Evolutionary conservation across 2,888 invertebrate species (phyloP).

Genomic region (Lordiphosa fenestrarum): DNA sequence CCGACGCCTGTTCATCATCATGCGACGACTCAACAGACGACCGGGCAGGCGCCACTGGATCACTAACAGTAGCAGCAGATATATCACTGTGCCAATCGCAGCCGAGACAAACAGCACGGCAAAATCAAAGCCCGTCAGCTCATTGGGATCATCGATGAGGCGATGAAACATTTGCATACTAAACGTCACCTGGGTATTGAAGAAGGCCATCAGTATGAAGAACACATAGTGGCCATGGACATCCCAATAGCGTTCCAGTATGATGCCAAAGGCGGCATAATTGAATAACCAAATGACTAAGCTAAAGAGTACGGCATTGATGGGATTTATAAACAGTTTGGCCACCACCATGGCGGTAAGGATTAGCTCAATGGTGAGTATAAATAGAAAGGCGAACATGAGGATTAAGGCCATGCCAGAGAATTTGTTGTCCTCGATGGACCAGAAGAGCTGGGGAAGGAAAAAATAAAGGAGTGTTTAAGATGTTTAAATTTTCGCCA

Average conservation of each 20-base stretch:
- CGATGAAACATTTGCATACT: conserved; percentile 53
- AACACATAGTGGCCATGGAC: conserved; percentile 32
- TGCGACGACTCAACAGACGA: conserved; percentile 37
- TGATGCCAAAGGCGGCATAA: conserved; percentile 60
- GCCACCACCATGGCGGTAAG: conserved; percentile 55
- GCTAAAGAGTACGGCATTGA: conserved; percentile 53
- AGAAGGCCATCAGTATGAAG: conserved; percentile 53
- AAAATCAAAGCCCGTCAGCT: conserved; percentile 13
- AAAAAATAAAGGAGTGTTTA: background rate
- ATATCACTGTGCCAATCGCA: conserved; percentile 18
- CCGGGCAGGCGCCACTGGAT: conserved; percentile 55
- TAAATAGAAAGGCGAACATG: conserved; percentile 39
- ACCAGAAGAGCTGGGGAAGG: conserved; percentile 40
- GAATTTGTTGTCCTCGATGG: background rate
- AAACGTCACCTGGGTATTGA: conserved; percentile 60
- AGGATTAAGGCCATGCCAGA: conserved; percentile 9
- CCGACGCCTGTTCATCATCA: conserved; percentile 16
- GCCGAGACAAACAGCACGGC: conserved; percentile 34
- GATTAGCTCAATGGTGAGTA: conserved; percentile 56
- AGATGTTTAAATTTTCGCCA: too few species aligned
- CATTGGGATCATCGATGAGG: conserved; percentile 9
- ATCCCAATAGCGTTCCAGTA: conserved; percentile 49
- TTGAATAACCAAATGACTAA: conserved; percentile 58
- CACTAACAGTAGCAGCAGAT: conserved; percentile 29
- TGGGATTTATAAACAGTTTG: conserved; percentile 38